A percentile compares a stretch with the other conserved stretches of the same genome.
These are phyloP conservation scores for Bufo bufo DNA, from an alignment of 2,113 vertebrate genomes.

Conservation along the genomic window DNA sequence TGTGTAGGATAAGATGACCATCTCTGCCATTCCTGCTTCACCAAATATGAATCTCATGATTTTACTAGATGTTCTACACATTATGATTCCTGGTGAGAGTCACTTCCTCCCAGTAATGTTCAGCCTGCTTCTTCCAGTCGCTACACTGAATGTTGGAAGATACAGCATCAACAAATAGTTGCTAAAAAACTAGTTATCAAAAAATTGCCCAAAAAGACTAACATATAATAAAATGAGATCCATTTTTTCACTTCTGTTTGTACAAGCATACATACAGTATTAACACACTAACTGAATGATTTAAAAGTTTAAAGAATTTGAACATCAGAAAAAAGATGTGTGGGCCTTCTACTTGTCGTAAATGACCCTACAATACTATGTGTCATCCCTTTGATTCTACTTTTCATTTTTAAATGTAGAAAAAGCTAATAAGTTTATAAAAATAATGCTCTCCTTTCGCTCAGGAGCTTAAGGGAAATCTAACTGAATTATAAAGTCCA, in stretches of 20 bases:
- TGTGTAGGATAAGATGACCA: background rate
- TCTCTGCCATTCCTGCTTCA: background rate
- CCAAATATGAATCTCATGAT: background rate
- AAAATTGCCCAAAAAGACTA: background rate
- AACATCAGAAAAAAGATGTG: background rate
- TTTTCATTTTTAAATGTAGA: background rate
- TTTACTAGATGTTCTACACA: background rate
- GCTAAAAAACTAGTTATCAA: background rate
- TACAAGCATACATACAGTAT: background rate
- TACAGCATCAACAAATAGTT: background rate
- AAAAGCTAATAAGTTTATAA: constrained; percentile 34
- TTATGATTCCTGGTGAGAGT: background rate
- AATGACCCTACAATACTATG: background rate
- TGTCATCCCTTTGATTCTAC: background rate
- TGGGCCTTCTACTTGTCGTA: background rate
- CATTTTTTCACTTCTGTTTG: background rate
- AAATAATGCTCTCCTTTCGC: background rate
- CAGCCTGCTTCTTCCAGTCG: background rate
- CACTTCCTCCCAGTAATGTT: background rate
- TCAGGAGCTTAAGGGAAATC: background rate
- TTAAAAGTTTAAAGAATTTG: background rate
- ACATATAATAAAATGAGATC: background rate
- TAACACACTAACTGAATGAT: background rate
- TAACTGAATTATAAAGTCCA: background rate
- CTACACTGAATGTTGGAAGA: background rate